Conservation (phyloP, 2,113 vertebrate species). For the Stegastes partitus region DNA sequence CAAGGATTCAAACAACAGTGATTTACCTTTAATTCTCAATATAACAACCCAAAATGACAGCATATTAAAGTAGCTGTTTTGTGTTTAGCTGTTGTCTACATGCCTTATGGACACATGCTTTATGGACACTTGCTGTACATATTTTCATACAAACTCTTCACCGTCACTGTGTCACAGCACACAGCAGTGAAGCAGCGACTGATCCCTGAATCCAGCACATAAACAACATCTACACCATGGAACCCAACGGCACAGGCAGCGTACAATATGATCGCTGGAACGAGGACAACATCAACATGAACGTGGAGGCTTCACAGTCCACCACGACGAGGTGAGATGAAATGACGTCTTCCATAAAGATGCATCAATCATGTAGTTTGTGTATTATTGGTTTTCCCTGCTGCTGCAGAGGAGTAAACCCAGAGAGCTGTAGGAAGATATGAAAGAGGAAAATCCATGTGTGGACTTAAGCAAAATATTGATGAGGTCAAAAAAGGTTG, state of each 20-base stretch:
- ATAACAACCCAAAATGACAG: neutral
- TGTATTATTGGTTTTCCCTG: neutral
- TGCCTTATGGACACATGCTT: neutral
- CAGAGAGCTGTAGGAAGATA: neutral
- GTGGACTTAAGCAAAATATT: neutral
- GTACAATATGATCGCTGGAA: slow-evolving; percentile 88
- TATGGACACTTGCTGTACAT: neutral
- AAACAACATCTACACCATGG: slow-evolving; percentile 83
- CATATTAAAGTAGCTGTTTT: neutral
- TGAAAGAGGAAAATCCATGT: neutral
- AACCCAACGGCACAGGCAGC: slow-evolving; percentile 65
- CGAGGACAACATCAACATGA: slow-evolving; percentile 84
- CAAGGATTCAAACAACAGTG: neutral
- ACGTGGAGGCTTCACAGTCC: slow-evolving; percentile 59
- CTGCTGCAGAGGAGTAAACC: neutral
- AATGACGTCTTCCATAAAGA: neutral
- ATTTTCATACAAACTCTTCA: neutral
- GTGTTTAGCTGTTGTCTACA: neutral
- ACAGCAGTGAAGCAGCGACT: neutral
- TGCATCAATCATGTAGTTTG: neutral
- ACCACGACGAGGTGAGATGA: slow-evolving; percentile 79
- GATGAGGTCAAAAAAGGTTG: neutral
- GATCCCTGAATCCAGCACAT: slow-evolving; percentile 10
- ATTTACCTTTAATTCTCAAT: neutral
- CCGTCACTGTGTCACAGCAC: neutral